These are phyloP conservation scores for Xylophagus ater DNA, from an alignment of 2,888 invertebrate genomes.

Conservation along the genomic window DNA sequence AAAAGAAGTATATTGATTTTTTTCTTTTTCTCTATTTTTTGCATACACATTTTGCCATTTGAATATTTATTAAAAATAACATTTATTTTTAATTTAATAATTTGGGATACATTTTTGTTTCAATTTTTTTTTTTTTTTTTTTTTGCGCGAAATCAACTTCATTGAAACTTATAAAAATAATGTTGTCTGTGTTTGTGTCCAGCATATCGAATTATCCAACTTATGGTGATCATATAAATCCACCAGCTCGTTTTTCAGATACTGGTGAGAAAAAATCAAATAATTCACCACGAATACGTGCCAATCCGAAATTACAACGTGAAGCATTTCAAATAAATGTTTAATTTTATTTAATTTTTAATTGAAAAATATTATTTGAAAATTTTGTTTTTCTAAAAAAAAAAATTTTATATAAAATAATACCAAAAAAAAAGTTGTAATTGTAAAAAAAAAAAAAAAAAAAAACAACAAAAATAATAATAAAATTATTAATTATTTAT, in stretches of 20 bases:
- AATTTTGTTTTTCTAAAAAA: no score
- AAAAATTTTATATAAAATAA: no score
- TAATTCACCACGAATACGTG: conserved; percentile 40
- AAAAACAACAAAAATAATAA: conserved; percentile 8
- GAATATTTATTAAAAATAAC: no score
- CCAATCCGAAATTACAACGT: conserved; percentile 47
- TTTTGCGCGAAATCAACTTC: not conserved
- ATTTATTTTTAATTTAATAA: no score
- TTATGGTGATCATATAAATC: conserved; percentile 75
- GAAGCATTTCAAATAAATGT: conserved; percentile 75
- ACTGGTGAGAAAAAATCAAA: conserved; percentile 38
- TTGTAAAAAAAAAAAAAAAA: conserved; percentile 8
- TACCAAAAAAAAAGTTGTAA: no score
- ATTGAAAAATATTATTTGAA: not conserved
- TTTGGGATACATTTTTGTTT: not conserved
- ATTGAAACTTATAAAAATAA: not conserved
- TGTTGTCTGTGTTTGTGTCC: no score
- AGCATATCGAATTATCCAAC: conserved; percentile 70
- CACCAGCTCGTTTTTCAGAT: conserved; percentile 78
- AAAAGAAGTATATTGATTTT: no score
- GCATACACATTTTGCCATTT: no score
- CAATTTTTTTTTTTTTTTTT: not conserved
- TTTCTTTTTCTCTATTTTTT: no score
- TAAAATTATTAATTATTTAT: conserved; percentile 5
- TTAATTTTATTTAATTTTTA: conserved; percentile 32